These are phyloP conservation scores for Nomada goodeniana DNA, from an alignment of 2,888 invertebrate species.

Conservation along the genomic window DNA sequence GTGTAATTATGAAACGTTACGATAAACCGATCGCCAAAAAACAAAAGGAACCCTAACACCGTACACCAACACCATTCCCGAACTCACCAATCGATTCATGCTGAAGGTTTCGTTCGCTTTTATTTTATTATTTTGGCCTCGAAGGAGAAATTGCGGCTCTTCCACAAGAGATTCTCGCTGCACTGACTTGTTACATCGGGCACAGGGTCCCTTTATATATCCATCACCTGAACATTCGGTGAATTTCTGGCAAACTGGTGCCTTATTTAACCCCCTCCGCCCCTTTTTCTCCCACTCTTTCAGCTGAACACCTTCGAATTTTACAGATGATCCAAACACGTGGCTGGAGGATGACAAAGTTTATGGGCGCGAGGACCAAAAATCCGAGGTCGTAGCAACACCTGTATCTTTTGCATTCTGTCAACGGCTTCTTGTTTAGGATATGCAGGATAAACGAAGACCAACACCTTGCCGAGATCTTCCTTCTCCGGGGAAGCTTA, in stretches of 20 bases:
- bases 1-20: conserved; percentile 6
- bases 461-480: background rate
- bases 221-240: conserved; percentile 74
- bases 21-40: background rate
- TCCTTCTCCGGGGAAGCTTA: background rate
- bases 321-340: conserved; percentile 51
- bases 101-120: conserved; percentile 38
- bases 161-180: conserved; percentile 60
- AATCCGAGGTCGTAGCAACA: conserved; percentile 48
- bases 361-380: conserved; percentile 10
- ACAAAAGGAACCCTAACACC: background rate
- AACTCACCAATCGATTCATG: conserved; percentile 72
- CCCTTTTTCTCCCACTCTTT: conserved; percentile 34
- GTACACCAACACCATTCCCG: background rate
- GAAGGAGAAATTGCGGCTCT: conserved; percentile 34
- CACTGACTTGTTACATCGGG: conserved; percentile 73
- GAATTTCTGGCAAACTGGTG: conserved; percentile 74
- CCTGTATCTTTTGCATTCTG: background rate
- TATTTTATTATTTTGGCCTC: background rate
- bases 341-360: conserved; percentile 19
- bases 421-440: background rate
- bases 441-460: background rate
- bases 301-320: conserved; percentile 55
- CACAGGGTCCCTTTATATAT: conserved; percentile 78
- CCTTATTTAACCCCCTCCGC: conserved; percentile 70